Evolutionary conservation across 2,113 vertebrate species (phyloP).

Genomic region (Aramus guarauna): DNA sequence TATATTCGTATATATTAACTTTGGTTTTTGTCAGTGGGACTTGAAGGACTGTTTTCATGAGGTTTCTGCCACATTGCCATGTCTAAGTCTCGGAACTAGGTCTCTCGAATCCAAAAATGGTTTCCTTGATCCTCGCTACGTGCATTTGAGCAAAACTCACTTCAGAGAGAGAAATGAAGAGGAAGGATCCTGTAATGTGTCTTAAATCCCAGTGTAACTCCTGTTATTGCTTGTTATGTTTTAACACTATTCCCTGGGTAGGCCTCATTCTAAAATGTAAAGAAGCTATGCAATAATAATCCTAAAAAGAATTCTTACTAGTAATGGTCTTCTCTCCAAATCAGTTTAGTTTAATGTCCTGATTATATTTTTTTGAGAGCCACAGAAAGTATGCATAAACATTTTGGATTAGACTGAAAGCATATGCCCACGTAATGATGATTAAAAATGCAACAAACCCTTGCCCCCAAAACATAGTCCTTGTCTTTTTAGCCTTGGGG

Average conservation of each 20-base stretch:
- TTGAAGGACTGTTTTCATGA: background rate
- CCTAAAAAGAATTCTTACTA: background rate
- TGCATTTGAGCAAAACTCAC: background rate
- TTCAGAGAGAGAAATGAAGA: background rate
- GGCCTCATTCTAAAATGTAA: background rate
- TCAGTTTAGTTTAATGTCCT: background rate
- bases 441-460: background rate
- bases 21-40: background rate
- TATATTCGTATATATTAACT: background rate
- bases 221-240: background rate
- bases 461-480: background rate
- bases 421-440: background rate
- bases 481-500: background rate
- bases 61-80: background rate
- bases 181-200: background rate
- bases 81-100: background rate
- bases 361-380: background rate
- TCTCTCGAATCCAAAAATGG: background rate
- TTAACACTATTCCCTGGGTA: background rate
- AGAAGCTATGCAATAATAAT: background rate
- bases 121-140: background rate
- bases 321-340: background rate
- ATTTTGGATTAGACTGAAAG: background rate
- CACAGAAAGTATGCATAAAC: background rate
- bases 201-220: background rate